phyloP scores from a whole-genome alignment of 1,140 invertebrate genomes.

The Dryas iulia region DNA sequence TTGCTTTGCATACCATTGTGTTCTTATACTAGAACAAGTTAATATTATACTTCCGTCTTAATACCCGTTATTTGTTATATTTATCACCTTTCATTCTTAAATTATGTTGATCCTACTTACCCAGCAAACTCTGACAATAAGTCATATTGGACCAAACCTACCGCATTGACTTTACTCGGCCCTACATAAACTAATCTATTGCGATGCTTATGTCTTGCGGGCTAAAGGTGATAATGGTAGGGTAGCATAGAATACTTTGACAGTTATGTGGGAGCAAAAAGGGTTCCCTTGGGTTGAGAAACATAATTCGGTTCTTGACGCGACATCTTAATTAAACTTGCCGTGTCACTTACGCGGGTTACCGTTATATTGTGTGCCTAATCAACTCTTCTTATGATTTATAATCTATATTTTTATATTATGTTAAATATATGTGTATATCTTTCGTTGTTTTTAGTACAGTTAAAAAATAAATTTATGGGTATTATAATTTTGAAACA shows the following conservation, averaged over 20 bases:
- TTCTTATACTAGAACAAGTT: background rate
- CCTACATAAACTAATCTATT: background rate
- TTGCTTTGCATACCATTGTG: background rate
- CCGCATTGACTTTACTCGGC: slow-evolving; percentile 25
- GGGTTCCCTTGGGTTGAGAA: slow-evolving; percentile 37
- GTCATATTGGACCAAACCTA: slow-evolving; percentile 40
- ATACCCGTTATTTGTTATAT: slow-evolving; percentile 15
- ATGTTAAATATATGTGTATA: too few species aligned
- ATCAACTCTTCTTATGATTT: slow-evolving; percentile 3
- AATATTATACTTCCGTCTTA: slow-evolving; percentile 18
- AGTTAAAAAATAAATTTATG: too few species aligned
- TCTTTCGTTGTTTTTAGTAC: too few species aligned
- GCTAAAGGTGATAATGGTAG: slow-evolving; percentile 10
- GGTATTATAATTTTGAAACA: too few species aligned
- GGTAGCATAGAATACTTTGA: slow-evolving; percentile 2
- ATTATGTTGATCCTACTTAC: slow-evolving; percentile 50
- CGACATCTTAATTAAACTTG: slow-evolving; percentile 60
- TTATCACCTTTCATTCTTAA: slow-evolving; percentile 28
- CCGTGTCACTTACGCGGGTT: slow-evolving; percentile 35
- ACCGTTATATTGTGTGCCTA: slow-evolving; percentile 20
- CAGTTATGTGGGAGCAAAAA: slow-evolving; percentile 38
- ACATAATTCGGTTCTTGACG: slow-evolving; percentile 58
- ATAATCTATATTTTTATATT: background rate
- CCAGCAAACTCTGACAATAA: slow-evolving; percentile 47
- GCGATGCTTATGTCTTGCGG: background rate